Percentiles rank a stretch among this genome's conserved stretches.
These are phyloP conservation scores for Entelurus aequoreus DNA, from an alignment of 2,113 vertebrate species.

Conservation along the genomic window DNA sequence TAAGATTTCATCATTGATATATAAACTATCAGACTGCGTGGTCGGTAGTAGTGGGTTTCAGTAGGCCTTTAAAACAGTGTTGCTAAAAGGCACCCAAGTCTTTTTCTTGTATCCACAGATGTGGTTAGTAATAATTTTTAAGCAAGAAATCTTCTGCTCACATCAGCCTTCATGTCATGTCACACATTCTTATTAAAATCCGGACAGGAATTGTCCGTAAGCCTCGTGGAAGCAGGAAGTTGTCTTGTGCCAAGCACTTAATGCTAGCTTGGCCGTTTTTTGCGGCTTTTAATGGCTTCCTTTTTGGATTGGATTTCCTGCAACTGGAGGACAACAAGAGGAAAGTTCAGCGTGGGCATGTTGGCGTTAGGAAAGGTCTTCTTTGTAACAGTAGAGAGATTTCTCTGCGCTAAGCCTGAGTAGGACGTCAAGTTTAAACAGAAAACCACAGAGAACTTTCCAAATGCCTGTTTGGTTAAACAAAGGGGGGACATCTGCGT, in stretches of 20 bases:
- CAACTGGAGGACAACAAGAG: background rate
- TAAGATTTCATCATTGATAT: too few species aligned
- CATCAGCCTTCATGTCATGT: conserved; percentile 9
- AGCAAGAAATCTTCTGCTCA: background rate
- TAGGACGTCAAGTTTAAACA: conserved; percentile 52
- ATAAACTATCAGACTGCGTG: too few species aligned
- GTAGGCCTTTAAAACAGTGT: too few species aligned
- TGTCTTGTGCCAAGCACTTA: background rate
- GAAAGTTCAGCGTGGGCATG: background rate
- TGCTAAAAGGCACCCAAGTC: too few species aligned
- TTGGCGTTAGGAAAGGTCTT: conserved; percentile 25
- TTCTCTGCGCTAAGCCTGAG: conserved; percentile 28
- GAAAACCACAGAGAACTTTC: conserved; percentile 43
- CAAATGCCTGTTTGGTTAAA: conserved; percentile 37
- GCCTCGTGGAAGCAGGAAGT: conserved; percentile 29
- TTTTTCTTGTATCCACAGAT: background rate
- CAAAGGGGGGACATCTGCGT: background rate
- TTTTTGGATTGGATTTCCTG: conserved; percentile 12
- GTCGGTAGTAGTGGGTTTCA: too few species aligned
- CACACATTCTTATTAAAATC: conserved; percentile 33
- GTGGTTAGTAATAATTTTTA: background rate
- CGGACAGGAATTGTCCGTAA: background rate
- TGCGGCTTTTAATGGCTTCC: conserved; percentile 22
- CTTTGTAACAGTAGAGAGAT: conserved; percentile 25
- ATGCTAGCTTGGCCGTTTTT: conserved; percentile 14